Conservation (phyloP, 2,888 invertebrate genomes). For the Arrhopalites spinosus region DNA sequence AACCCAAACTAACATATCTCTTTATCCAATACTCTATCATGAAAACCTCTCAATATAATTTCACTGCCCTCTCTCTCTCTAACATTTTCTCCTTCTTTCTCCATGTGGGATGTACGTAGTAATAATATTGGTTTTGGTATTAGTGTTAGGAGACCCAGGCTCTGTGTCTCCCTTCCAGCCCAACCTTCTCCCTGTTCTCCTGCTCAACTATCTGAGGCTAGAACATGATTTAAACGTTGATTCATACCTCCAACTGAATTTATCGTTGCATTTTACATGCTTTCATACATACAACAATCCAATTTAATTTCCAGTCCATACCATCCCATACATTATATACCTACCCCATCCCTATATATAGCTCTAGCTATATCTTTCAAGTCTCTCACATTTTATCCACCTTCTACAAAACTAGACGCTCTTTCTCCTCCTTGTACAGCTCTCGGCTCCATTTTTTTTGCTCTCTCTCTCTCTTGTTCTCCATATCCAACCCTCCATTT, state of each 20-base stretch:
- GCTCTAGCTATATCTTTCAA: not conserved
- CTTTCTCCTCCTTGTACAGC: too few relatives aligned
- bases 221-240: constrained; percentile 45
- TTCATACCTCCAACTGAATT: constrained; percentile 43
- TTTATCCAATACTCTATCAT: constrained; percentile 27
- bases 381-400: too few relatives aligned
- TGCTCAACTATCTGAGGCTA: constrained; percentile 37
- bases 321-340: not conserved
- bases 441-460: not conserved
- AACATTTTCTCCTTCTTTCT: not conserved
- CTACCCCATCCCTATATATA: not conserved
- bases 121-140: not conserved
- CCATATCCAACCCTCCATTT: too few relatives aligned
- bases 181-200: constrained; percentile 45
- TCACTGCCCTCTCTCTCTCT: constrained; percentile 20
- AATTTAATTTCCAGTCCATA: constrained; percentile 24
- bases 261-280: constrained; percentile 40
- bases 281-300: constrained; percentile 15
- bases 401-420: too few relatives aligned
- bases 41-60: constrained; percentile 20
- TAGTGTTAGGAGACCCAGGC: not conserved
- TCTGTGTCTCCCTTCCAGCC: constrained; percentile 31
- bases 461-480: not conserved
- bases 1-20: constrained; percentile 12
- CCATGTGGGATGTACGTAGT: not conserved